Conservation (phyloP, 2,797 vertebrate genomes). For the Eulemur rubriventer region DNA sequence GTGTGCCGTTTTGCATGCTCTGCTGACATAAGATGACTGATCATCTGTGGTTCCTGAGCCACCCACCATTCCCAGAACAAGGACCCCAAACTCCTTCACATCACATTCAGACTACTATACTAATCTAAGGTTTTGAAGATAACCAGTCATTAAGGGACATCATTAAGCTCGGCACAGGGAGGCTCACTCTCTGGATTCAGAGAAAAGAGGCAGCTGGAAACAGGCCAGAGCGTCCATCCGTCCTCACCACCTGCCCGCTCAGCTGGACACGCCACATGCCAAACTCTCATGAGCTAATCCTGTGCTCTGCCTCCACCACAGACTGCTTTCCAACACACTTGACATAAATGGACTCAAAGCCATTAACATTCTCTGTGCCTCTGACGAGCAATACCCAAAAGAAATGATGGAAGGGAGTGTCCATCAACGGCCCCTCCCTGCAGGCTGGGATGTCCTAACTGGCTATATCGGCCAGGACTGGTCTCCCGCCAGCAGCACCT, state of each 20-base stretch:
- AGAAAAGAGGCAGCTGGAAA: neutral
- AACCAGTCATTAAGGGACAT: neutral
- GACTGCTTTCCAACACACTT: neutral
- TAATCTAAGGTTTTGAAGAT: neutral
- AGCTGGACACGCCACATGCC: neutral
- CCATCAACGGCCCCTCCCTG: neutral
- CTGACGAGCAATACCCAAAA: neutral
- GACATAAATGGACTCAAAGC: neutral
- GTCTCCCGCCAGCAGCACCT: neutral
- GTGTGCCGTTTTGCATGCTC: neutral
- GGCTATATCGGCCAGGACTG: neutral
- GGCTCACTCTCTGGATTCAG: neutral
- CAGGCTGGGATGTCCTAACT: neutral
- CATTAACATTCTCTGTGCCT: neutral
- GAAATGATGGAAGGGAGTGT: neutral
- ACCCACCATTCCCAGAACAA: neutral
- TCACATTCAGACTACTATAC: neutral
- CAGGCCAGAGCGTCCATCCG: neutral
- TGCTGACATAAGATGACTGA: neutral
- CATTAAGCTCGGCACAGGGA: neutral
- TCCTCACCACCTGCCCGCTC: neutral
- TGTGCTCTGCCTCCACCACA: neutral
- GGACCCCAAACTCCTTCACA: neutral
- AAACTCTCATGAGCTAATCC: neutral
- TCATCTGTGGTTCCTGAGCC: neutral